phyloP scores from a whole-genome alignment of 2,113 vertebrate genomes.

The Anas platyrhynchos region DNA sequence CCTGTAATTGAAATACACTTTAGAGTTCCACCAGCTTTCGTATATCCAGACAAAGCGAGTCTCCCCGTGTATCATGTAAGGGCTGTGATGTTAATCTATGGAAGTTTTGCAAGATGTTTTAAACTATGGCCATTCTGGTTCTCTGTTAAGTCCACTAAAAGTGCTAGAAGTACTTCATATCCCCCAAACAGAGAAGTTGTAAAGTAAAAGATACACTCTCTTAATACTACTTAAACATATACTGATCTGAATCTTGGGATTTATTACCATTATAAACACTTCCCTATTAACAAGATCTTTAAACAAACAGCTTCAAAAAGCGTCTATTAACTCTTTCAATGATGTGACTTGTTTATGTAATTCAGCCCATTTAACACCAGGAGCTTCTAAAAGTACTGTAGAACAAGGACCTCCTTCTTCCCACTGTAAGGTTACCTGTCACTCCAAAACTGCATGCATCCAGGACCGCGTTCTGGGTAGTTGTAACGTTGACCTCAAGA shows the following conservation, averaged over 20 bases:
- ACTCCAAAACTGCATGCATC: conserved; percentile 98
- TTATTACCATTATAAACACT: background rate
- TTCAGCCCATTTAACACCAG: background rate
- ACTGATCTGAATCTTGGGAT: background rate
- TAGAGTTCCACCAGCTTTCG: background rate
- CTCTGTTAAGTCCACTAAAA: background rate
- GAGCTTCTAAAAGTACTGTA: background rate
- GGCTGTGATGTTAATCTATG: background rate
- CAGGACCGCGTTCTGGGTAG: conserved; percentile 83
- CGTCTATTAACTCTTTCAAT: background rate
- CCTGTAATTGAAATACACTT: conserved; percentile 67
- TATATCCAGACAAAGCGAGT: background rate
- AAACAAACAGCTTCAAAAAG: background rate
- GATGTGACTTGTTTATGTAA: background rate
- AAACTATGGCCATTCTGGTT: background rate
- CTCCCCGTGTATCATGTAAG: background rate
- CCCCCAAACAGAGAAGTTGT: background rate
- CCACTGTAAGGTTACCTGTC: conserved; percentile 80
- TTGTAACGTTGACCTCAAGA: conserved; percentile 94
- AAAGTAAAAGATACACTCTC: background rate
- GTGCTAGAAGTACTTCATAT: background rate
- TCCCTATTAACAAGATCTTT: background rate
- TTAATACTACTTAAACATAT: background rate
- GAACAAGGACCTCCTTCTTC: background rate
- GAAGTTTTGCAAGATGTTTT: background rate